Conservation (phyloP, 2,888 invertebrate genomes). For the Phengaris arion region DNA sequence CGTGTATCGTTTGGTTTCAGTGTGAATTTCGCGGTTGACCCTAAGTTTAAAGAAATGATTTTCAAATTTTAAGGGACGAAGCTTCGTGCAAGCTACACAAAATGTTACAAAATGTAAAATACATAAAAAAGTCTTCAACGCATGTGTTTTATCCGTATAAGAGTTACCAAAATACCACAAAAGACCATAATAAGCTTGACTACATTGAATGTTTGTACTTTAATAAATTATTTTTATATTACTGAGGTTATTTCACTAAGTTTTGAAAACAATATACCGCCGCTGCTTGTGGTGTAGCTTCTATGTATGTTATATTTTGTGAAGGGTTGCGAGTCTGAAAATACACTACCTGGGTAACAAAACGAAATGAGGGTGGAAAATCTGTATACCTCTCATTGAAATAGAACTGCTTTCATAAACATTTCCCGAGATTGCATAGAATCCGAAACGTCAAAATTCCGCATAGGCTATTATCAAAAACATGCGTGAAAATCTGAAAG, state of each 20-base stretch:
- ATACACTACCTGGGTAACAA: background rate
- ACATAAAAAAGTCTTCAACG: too few relatives aligned
- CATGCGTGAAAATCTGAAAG: background rate
- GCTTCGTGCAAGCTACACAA: too few relatives aligned
- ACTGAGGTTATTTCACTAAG: background rate
- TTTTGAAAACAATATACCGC: background rate
- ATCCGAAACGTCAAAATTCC: background rate
- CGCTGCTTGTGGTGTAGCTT: background rate
- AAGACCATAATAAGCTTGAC: too few relatives aligned
- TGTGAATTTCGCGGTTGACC: too few relatives aligned
- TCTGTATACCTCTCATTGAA: background rate
- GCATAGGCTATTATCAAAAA: background rate
- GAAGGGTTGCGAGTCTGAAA: constrained; percentile 1
- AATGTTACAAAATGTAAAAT: too few relatives aligned
- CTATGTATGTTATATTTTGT: background rate
- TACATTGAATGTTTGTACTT: background rate
- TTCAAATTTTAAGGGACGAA: too few relatives aligned
- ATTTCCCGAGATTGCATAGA: background rate
- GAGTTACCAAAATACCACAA: too few relatives aligned
- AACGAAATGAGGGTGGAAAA: constrained; percentile 11
- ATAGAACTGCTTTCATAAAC: background rate
- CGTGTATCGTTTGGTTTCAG: too few relatives aligned
- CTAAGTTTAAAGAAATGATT: too few relatives aligned
- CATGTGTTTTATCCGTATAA: too few relatives aligned
- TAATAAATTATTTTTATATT: background rate